A percentile compares a stretch with the other conserved stretches of the same genome.
These are phyloP conservation scores for Echinarachnius parma DNA, from an alignment of 53 echinoderm and acorn worm genomes.

Conservation along the genomic window DNA sequence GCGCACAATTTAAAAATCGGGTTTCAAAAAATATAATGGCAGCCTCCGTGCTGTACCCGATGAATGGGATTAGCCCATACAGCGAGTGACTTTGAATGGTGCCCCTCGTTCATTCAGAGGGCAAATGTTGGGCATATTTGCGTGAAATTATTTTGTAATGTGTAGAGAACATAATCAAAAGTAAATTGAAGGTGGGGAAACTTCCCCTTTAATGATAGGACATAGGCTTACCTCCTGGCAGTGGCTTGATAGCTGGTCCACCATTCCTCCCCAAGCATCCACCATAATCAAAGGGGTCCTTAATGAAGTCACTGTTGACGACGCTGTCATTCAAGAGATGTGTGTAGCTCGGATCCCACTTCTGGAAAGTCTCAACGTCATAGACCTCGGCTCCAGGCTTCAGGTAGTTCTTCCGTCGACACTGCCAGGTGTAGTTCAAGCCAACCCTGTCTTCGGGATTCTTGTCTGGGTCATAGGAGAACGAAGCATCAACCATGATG, in stretches of 20 bases:
- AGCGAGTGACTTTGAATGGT: too few species aligned
- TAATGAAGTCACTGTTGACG: constrained; percentile 5
- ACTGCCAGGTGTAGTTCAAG: constrained; percentile 24
- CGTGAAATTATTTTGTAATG: too few species aligned
- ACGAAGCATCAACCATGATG: neutral
- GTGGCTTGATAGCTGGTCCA: constrained; percentile 4
- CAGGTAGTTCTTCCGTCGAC: constrained; percentile 15
- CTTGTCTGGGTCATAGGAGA: constrained; percentile 20
- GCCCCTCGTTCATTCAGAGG: too few species aligned
- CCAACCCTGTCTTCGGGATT: neutral
- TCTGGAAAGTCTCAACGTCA: constrained; percentile 29
- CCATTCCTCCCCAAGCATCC: constrained; percentile 31
- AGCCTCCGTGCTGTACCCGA: too few species aligned
- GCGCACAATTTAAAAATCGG: too few species aligned
- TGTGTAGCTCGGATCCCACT: constrained; percentile 6
- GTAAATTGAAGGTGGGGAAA: too few species aligned
- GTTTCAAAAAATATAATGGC: too few species aligned
- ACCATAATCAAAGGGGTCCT: constrained; percentile 7
- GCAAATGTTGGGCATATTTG: too few species aligned
- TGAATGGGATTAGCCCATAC: too few species aligned
- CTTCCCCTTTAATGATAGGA: too few species aligned
- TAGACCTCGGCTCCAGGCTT: neutral
- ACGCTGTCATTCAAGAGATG: constrained; percentile 13
- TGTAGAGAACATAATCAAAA: neutral
- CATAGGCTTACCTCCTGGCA: constrained; percentile 21